Conservation (phyloP, 2,797 vertebrate species). For the Salarias fasciatus region DNA sequence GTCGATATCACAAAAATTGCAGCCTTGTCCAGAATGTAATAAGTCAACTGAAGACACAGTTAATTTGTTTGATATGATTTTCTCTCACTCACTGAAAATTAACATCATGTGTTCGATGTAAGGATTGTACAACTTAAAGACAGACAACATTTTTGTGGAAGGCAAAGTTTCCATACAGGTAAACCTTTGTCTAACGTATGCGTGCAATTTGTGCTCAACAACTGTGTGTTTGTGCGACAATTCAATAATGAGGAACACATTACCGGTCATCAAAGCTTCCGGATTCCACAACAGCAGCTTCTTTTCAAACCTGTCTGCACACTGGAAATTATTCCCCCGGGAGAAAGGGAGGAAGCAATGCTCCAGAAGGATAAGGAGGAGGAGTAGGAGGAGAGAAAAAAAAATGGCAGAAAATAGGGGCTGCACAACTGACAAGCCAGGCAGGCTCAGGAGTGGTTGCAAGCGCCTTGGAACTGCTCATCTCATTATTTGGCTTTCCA, state of each 20-base stretch:
- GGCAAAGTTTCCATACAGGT: not conserved
- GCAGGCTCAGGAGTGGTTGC: slow-evolving; percentile 42
- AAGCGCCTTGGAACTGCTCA: slow-evolving; percentile 59
- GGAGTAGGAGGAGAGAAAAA: slow-evolving; percentile 32
- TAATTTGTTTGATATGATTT: too few relatives aligned
- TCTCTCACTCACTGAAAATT: too few relatives aligned
- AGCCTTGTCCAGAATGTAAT: not conserved
- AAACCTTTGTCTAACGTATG: slow-evolving; percentile 27
- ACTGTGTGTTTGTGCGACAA: slow-evolving; percentile 29
- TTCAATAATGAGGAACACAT: slow-evolving; percentile 53
- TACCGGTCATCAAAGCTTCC: slow-evolving; percentile 68
- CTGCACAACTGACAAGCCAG: slow-evolving; percentile 72
- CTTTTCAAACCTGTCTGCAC: slow-evolving; percentile 72
- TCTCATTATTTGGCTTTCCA: slow-evolving; percentile 75
- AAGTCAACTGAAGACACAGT: too few relatives aligned
- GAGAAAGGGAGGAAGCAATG: slow-evolving; percentile 67
- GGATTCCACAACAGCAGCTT: slow-evolving; percentile 61
- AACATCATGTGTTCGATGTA: too few relatives aligned
- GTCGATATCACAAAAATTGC: slow-evolving; percentile 42
- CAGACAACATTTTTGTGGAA: too few relatives aligned
- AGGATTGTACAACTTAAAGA: too few relatives aligned
- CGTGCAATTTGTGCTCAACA: slow-evolving; percentile 29
- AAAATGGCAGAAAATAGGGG: slow-evolving; percentile 62
- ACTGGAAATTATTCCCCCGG: slow-evolving; percentile 67
- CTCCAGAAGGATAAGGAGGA: slow-evolving; percentile 54